These are phyloP conservation scores for Protomyctophum bolini DNA, from an alignment of 2,113 vertebrate genomes.

Conservation along the genomic window DNA sequence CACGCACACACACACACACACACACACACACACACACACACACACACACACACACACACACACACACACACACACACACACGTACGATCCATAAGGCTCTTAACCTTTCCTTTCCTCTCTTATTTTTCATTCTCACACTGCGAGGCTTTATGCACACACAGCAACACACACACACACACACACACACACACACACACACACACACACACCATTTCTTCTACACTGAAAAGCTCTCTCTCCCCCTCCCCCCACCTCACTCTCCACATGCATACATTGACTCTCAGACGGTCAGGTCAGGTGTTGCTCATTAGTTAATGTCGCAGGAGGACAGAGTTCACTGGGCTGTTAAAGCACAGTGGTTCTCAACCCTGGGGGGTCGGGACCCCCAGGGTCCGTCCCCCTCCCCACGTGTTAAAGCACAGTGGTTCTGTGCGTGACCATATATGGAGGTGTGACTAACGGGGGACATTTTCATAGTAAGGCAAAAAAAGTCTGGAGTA, in stretches of 20 bases:
- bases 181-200: neutral
- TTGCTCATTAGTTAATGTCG: constrained; percentile 58
- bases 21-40: constrained; percentile 3
- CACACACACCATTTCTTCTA: constrained; percentile 2
- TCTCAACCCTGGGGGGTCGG: no score
- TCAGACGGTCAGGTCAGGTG: neutral
- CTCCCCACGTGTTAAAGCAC: no score
- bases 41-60: constrained; percentile 8
- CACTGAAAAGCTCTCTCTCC: neutral
- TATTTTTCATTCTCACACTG: constrained; percentile 44
- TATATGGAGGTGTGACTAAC: no score
- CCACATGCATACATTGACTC: constrained; percentile 8
- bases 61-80: neutral
- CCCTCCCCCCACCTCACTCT: neutral
- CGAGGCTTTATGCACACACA: neutral
- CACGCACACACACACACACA: constrained; percentile 1
- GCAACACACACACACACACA: constrained; percentile 13
- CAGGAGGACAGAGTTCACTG: constrained; percentile 28
- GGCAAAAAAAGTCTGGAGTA: no score
- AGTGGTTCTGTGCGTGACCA: no score
- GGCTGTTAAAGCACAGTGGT: no score
- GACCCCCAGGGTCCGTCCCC: no score
- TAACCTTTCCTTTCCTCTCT: constrained; percentile 43
- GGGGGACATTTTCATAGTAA: no score
- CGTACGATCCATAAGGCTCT: constrained; percentile 37